phyloP scores from a whole-genome alignment of 1,140 invertebrate genomes.

The Drosophila simulans region DNA sequence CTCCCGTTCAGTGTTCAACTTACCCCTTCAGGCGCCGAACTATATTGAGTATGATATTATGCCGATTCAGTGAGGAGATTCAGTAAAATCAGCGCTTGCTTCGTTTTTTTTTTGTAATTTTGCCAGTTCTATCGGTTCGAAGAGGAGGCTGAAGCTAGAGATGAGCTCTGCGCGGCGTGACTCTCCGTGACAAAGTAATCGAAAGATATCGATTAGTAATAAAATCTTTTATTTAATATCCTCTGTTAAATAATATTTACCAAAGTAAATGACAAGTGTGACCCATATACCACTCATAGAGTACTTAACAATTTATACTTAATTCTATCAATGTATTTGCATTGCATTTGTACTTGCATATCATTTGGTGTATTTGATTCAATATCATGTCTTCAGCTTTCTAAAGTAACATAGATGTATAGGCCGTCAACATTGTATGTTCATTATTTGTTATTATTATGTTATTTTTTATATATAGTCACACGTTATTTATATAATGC shows the following conservation, averaged over 20 bases:
- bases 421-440: too few relatives aligned
- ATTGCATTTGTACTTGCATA: too few relatives aligned
- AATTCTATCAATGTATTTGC: too few relatives aligned
- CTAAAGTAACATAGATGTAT: too few relatives aligned
- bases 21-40: background rate
- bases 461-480: too few relatives aligned
- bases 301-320: too few relatives aligned
- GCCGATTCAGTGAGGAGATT: background rate
- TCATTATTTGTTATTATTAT: too few relatives aligned
- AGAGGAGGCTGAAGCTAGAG: background rate
- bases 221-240: background rate
- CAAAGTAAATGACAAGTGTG: background rate
- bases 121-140: constrained; percentile 6
- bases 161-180: background rate
- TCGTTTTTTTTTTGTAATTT: constrained; percentile 4
- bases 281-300: too few relatives aligned
- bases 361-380: too few relatives aligned
- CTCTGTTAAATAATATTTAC: background rate
- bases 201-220: background rate
- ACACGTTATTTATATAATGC: too few relatives aligned
- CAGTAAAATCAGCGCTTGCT: constrained; percentile 2
- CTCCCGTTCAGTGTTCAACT: background rate
- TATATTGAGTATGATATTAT: background rate
- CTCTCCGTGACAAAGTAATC: background rate
- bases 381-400: too few relatives aligned